Base-by-base conservation (phyloP, 2,113 vertebrate species). In the Rhinolophus sinicus region DNA sequence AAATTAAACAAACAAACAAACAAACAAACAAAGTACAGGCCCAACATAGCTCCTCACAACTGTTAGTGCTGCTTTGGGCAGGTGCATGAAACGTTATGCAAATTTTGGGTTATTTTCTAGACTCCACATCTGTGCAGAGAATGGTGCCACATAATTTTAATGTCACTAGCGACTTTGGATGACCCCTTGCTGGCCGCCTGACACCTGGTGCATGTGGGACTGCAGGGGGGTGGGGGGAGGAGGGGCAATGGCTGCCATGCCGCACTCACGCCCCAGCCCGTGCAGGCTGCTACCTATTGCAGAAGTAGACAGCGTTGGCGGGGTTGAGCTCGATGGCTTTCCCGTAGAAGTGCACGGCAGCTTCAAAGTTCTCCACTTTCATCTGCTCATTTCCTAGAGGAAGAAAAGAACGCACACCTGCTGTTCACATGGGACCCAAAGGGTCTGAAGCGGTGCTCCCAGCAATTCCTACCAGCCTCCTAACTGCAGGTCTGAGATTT, bases 221-320 rank as follows among this genome's bases (percentile, higher is more conserved):
- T 30, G 56, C 4, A 14, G 52, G 52, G 56, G 8, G 6, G 40
- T 6, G 40, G 3, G 40, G 40, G 40, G 40, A 40, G 40, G 58
- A 2, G 52, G 52, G 52, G 52, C 52, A 16, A 12, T 9, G 0
- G 58, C 58, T 11, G 3, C 9, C 60, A 24, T 11, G 24, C 26
- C 5, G 24, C 1, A 26, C 10, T 4, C 8, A 62, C 3, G 24
- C 3, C 60, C 26, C 24, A 2, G 0, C 24, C 24, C 24, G 24
- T 9, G 12, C 24, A 18, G 22, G 58, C 21, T 7, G 18, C 21
- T 97, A 99, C 99, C 99, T 99, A 99, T 99, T 99, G 97, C 99
- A 99, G 98, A 99, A 99, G 90, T 99, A 99, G 35, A 99, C 99
- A 0, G 99, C 99, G 4, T 99, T 99, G 97, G 99, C 98, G 0